phyloP scores from a whole-genome alignment of 2,113 vertebrate species.

The Salvelinus namaycush region DNA sequence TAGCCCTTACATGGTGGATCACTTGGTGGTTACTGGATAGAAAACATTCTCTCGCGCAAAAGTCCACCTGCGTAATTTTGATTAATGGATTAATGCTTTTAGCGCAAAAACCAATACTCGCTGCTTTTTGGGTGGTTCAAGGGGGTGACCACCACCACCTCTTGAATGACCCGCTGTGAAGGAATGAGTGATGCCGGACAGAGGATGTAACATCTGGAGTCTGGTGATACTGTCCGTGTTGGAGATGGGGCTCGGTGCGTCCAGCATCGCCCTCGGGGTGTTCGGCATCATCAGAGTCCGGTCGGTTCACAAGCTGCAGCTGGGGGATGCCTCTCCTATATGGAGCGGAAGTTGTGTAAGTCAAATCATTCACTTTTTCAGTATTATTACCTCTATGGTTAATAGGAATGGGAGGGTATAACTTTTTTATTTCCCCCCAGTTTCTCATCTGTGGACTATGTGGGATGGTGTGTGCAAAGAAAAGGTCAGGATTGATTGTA shows the following conservation, averaged over 20 bases:
- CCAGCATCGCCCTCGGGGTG: slow-evolving; percentile 85
- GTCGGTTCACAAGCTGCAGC: slow-evolving; percentile 77
- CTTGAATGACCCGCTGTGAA: slow-evolving; percentile 28
- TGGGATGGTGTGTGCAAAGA: slow-evolving; percentile 85
- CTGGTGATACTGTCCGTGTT: slow-evolving; percentile 85
- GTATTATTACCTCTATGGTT: neutral
- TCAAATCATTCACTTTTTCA: slow-evolving; percentile 77
- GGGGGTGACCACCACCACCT: slow-evolving; percentile 9
- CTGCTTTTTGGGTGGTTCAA: neutral
- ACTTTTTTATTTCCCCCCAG: slow-evolving; percentile 60
- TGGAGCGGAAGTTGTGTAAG: slow-evolving; percentile 91
- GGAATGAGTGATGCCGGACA: slow-evolving; percentile 83
- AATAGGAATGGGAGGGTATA: neutral
- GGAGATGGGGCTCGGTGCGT: slow-evolving; percentile 86
- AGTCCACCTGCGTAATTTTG: neutral
- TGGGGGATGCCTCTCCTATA: slow-evolving; percentile 87
- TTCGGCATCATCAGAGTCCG: slow-evolving; percentile 82
- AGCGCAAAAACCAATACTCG: neutral
- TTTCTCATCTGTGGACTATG: slow-evolving; percentile 85
- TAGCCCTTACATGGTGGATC: too few relatives aligned
- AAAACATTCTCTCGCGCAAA: neutral
- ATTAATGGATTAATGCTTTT: neutral
- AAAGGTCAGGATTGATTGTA: slow-evolving; percentile 86
- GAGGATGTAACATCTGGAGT: slow-evolving; percentile 87
- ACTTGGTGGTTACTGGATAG: too few relatives aligned